Conservation (phyloP, 2,113 vertebrate genomes). For the Nettapus auritus region DNA sequence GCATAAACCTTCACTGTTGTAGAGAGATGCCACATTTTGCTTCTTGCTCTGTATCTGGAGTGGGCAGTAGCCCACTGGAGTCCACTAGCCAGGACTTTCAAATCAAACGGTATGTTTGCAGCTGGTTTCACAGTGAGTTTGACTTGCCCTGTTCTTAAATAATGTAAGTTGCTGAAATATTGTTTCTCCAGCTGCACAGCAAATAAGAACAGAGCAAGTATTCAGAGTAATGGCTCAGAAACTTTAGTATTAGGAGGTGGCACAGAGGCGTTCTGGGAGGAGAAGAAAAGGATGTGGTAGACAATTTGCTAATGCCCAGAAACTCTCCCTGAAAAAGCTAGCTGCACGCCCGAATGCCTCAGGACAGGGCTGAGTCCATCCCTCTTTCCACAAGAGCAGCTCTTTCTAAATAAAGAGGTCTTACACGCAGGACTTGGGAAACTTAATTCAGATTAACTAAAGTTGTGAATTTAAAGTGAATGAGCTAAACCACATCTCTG, state of each 20-base stretch:
- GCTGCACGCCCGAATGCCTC: not conserved
- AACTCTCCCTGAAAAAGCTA: not conserved
- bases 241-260: slow-evolving; percentile 20
- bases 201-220: slow-evolving; percentile 6
- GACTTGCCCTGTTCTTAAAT: not conserved
- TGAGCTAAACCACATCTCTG: slow-evolving; percentile 39
- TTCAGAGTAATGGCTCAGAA: slow-evolving; percentile 26
- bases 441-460: slow-evolving; percentile 42
- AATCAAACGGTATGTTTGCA: not conserved
- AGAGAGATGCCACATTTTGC: not conserved
- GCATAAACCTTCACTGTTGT: not conserved
- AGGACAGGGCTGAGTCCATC: slow-evolving; percentile 9
- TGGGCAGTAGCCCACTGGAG: not conserved
- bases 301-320: slow-evolving; percentile 55
- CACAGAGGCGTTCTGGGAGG: not conserved
- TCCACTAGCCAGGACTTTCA: not conserved
- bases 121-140: not conserved
- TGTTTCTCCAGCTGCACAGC: slow-evolving; percentile 3
- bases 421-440: not conserved
- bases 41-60: not conserved
- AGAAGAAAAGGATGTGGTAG: slow-evolving; percentile 59
- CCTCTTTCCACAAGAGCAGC: slow-evolving; percentile 34
- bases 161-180: not conserved
- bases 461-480: slow-evolving; percentile 33
- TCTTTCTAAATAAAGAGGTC: slow-evolving; percentile 35